Conservation (phyloP, 37 sponge, comb jelly and placozoan species). For the Mnemiopsis leidyi region DNA sequence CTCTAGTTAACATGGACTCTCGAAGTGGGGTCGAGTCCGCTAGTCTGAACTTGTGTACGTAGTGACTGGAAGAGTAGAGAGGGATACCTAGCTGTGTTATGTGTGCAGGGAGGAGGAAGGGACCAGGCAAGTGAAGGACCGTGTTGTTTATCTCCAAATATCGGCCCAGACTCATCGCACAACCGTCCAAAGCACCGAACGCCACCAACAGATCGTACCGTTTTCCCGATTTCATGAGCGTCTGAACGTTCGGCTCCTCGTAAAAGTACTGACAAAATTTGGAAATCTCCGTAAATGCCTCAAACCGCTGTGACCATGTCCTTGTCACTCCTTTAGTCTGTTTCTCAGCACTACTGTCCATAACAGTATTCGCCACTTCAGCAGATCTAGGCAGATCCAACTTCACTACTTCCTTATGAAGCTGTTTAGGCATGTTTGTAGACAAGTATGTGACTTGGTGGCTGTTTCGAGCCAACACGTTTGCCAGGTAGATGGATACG, state of each 20-base stretch:
- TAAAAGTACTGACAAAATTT: constrained; percentile 4
- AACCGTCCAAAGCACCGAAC: background rate
- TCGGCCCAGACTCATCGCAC: background rate
- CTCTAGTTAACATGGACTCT: background rate
- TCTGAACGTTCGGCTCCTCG: constrained; percentile 43
- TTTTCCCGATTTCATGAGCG: background rate
- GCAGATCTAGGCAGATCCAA: background rate
- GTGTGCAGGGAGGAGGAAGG: background rate
- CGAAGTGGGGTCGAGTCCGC: background rate
- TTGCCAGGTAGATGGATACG: constrained; percentile 49
- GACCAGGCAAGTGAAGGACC: background rate
- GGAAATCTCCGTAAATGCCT: background rate
- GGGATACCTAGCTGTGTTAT: constrained; percentile 12
- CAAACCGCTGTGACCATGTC: background rate
- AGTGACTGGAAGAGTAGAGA: background rate
- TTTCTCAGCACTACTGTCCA: background rate
- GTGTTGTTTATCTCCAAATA: constrained; percentile 1
- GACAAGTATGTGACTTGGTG: constrained; percentile 36
- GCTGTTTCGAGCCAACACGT: constrained; percentile 2
- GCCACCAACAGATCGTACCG: background rate
- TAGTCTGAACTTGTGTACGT: background rate
- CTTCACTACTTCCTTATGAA: background rate
- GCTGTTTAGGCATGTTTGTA: background rate
- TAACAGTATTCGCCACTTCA: background rate
- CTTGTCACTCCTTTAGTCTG: background rate